A percentile compares a stretch with the other conserved stretches of the same genome.
Evolutionary conservation across 1,140 invertebrate species (phyloP).

Genomic region (Leptopilina boulardi): DNA sequence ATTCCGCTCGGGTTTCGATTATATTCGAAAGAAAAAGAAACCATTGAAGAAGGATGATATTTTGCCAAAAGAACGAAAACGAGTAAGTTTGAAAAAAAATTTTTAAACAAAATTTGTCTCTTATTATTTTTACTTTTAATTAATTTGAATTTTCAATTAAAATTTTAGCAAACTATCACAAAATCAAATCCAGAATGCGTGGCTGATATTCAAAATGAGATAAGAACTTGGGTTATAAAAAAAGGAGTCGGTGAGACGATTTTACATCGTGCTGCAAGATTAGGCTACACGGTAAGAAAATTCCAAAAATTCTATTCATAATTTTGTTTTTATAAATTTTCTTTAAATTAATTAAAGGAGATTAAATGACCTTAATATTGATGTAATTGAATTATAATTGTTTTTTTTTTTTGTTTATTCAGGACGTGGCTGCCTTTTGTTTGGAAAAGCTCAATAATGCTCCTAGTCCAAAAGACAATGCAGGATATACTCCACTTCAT

Average conservation of each 20-base stretch:
- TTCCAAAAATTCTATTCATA: too few species aligned
- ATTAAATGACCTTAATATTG: too few species aligned
- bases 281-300: conserved; percentile 87
- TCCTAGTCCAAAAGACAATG: conserved; percentile 93
- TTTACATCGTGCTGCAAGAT: conserved; percentile 90
- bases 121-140: conserved; percentile 46
- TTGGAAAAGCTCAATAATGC: conserved; percentile 88
- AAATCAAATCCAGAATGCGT: conserved; percentile 82
- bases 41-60: conserved; percentile 72
- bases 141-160: conserved; percentile 22
- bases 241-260: conserved; percentile 95
- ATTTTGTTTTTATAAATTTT: too few species aligned
- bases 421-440: conserved; percentile 94
- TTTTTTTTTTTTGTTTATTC: conserved; percentile 36
- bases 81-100: conserved; percentile 64
- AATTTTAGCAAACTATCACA: conserved; percentile 66
- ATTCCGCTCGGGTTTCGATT: conserved; percentile 89
- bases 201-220: conserved; percentile 88
- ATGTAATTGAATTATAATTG: too few species aligned
- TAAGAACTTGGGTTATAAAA: conserved; percentile 93
- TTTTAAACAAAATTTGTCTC: too few species aligned
- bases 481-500: conserved; percentile 94
- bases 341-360: too few species aligned
- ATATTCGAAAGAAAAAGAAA: conserved; percentile 91
- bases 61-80: conserved; percentile 70